Percentiles rank a stretch among this genome's conserved stretches.
Evolutionary conservation across 2,113 vertebrate species (phyloP).

Genomic region (Suncus etruscus): DNA sequence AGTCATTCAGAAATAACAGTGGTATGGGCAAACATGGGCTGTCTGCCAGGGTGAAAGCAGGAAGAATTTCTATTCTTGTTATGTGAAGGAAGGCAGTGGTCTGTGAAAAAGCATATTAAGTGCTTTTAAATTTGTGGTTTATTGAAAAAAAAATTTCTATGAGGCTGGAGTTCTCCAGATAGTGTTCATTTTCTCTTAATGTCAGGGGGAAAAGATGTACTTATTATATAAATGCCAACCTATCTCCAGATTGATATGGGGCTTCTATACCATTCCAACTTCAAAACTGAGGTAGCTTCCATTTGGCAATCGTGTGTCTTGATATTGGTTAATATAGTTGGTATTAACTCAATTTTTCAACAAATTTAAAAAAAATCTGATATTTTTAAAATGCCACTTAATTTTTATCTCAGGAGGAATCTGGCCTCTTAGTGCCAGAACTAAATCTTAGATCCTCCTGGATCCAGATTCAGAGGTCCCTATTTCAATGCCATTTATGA

Average conservation of each 20-base stretch:
- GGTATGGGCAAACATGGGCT: background rate
- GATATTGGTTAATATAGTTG: background rate
- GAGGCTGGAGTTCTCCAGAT: background rate
- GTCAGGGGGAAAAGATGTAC: background rate
- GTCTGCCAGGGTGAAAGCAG: background rate
- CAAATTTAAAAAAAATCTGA: background rate
- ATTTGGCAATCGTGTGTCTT: background rate
- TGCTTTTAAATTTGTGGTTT: slow-evolving; percentile 41
- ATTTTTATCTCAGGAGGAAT: slow-evolving; percentile 15
- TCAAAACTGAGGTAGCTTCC: background rate
- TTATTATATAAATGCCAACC: background rate
- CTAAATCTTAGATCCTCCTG: background rate
- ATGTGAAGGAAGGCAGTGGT: background rate
- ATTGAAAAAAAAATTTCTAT: slow-evolving; percentile 12
- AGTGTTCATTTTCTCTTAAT: background rate
- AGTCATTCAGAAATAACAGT: slow-evolving; percentile 50
- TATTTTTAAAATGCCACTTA: background rate
- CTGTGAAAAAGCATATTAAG: slow-evolving; percentile 46
- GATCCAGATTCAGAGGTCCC: background rate
- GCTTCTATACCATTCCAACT: too few species aligned
- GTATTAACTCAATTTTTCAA: too few species aligned
- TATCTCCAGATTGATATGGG: too few species aligned
- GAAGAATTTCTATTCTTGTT: slow-evolving; percentile 67
- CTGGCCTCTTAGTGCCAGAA: background rate
- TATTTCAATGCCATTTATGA: background rate